phyloP scores from a whole-genome alignment of 2,888 invertebrate species.

The Pseudococcus longispinus region DNA sequence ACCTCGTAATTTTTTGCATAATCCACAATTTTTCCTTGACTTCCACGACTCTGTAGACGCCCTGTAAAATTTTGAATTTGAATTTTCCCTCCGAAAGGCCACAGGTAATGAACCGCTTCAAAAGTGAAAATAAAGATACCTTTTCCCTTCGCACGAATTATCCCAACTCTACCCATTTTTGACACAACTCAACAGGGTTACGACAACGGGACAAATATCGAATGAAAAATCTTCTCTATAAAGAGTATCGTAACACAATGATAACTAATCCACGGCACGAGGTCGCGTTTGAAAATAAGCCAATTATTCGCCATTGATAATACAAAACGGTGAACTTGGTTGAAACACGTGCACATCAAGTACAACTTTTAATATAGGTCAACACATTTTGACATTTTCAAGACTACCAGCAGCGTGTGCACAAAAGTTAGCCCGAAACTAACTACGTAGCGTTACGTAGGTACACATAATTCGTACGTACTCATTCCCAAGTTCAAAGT shows the following conservation, averaged over 20 bases:
- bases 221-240: neutral
- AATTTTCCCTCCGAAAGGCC: too few relatives aligned
- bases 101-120: too few relatives aligned
- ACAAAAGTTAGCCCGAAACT: neutral
- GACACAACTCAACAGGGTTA: too few relatives aligned
- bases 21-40: too few relatives aligned
- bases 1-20: too few relatives aligned
- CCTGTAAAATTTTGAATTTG: too few relatives aligned
- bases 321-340: neutral
- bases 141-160: too few relatives aligned
- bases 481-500: constrained; percentile 5
- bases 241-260: neutral
- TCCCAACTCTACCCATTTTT: too few relatives aligned
- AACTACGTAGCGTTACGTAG: neutral
- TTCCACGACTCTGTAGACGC: too few relatives aligned
- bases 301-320: constrained; percentile 12
- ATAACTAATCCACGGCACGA: neutral
- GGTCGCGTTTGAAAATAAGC: neutral
- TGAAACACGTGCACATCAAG: neutral
- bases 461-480: neutral
- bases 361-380: constrained; percentile 5
- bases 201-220: too few relatives aligned
- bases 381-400: constrained; percentile 23
- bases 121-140: too few relatives aligned
- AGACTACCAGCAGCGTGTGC: neutral